Percentiles rank a stretch among this genome's conserved stretches.
Evolutionary conservation across 2,113 vertebrate genomes (phyloP).

Genomic region (Scortum barcoo): DNA sequence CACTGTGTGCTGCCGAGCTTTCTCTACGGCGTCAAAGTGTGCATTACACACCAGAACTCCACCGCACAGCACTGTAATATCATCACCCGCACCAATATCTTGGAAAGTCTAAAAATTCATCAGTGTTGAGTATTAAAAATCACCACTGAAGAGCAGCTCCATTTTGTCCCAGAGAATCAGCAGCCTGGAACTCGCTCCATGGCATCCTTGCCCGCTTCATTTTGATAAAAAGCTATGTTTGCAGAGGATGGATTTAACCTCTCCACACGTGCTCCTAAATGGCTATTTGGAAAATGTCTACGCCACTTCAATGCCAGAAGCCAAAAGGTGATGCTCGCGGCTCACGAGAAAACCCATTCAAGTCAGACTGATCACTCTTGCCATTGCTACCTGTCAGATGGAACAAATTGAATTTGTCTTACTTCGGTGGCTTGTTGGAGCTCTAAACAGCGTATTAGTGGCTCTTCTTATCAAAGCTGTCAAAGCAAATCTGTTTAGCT

Average conservation of each 20-base stretch:
- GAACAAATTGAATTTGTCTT: conserved; percentile 88
- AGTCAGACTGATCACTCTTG: conserved; percentile 76
- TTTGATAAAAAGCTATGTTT: conserved; percentile 73
- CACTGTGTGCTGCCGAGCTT: background rate
- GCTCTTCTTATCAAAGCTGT: conserved; percentile 85
- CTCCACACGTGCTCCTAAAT: conserved; percentile 66
- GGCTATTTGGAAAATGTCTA: conserved; percentile 75
- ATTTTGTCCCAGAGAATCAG: conserved; percentile 41
- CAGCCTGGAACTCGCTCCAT: conserved; percentile 34
- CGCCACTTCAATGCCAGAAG: conserved; percentile 74
- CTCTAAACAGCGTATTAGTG: conserved; percentile 85
- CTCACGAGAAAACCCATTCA: conserved; percentile 70
- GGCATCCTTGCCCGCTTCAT: conserved; percentile 58
- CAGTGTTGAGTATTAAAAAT: conserved; percentile 44
- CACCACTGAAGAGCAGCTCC: conserved; percentile 5
- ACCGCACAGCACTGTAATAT: background rate
- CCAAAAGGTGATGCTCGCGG: conserved; percentile 77
- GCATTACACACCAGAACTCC: background rate
- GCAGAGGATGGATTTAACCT: conserved; percentile 66
- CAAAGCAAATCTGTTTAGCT: conserved; percentile 81
- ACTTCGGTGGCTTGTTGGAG: conserved; percentile 79
- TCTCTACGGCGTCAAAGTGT: background rate
- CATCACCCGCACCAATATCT: conserved; percentile 36
- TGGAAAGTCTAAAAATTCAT: conserved; percentile 35
- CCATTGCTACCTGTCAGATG: conserved; percentile 81